Conservation (phyloP, 2,888 invertebrate genomes). For the Cheilosia soror region DNA sequence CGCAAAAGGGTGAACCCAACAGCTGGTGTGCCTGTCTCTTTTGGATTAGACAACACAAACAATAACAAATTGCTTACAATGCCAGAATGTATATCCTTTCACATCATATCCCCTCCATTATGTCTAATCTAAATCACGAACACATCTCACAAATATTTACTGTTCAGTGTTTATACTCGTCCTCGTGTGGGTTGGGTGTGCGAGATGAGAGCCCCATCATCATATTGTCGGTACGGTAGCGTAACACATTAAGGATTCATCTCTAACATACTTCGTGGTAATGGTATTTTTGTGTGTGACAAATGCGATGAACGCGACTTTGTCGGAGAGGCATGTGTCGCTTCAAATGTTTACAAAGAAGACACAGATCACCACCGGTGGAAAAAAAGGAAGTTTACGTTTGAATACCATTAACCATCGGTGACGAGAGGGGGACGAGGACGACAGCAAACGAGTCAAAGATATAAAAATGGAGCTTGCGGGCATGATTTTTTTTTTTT, state of each 20-base stretch:
- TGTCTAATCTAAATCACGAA: slow-evolving; percentile 63
- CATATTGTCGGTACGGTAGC: slow-evolving; percentile 24
- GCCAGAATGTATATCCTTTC: slow-evolving; percentile 48
- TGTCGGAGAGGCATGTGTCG: slow-evolving; percentile 2
- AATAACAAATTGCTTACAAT: slow-evolving; percentile 26
- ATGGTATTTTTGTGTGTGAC: slow-evolving; percentile 60
- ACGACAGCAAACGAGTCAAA: slow-evolving; percentile 21
- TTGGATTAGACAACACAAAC: slow-evolving; percentile 31
- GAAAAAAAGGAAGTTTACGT: slow-evolving; percentile 27
- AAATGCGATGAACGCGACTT: slow-evolving; percentile 56
- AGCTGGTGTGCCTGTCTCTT: slow-evolving; percentile 7
- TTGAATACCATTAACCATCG: slow-evolving; percentile 52
- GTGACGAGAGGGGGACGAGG: background rate
- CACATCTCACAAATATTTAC: slow-evolving; percentile 40
- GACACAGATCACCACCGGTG: slow-evolving; percentile 43
- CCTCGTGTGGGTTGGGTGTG: background rate
- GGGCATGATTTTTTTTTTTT: slow-evolving; percentile 24
- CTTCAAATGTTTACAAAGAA: slow-evolving; percentile 44
- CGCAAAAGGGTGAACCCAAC: background rate
- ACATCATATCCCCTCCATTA: slow-evolving; percentile 52
- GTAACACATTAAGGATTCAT: slow-evolving; percentile 59
- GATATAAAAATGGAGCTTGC: slow-evolving; percentile 26
- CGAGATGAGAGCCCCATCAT: slow-evolving; percentile 47
- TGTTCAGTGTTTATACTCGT: background rate
- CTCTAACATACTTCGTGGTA: slow-evolving; percentile 21